Evolutionary conservation across 2,888 invertebrate genomes (phyloP).

Genomic region (Dioctria rufipes): DNA sequence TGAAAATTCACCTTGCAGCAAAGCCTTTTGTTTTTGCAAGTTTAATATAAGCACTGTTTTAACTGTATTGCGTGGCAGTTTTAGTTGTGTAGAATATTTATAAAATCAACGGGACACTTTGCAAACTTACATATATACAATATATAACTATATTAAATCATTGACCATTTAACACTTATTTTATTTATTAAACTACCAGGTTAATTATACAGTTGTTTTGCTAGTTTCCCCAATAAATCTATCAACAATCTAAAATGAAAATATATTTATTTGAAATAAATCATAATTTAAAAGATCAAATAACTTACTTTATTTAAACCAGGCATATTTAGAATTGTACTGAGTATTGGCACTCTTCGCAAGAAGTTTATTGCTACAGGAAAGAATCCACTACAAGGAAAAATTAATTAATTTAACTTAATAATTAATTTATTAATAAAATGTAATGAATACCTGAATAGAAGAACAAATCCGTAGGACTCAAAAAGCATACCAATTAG

Average conservation of each 20-base stretch:
- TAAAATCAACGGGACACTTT: too few relatives aligned
- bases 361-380: slow-evolving; percentile 97
- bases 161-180: too few relatives aligned
- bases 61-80: too few relatives aligned
- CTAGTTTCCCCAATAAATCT: slow-evolving; percentile 17
- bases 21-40: too few relatives aligned
- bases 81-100: too few relatives aligned
- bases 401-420: neutral
- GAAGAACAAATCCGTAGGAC: slow-evolving; percentile 93
- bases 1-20: too few relatives aligned
- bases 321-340: slow-evolving; percentile 90
- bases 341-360: slow-evolving; percentile 92
- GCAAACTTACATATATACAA: too few relatives aligned
- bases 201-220: slow-evolving; percentile 22
- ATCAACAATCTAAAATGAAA: slow-evolving; percentile 26
- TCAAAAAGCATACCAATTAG: slow-evolving; percentile 97
- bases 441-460: slow-evolving; percentile 78
- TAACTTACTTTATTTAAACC: slow-evolving; percentile 85
- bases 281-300: neutral
- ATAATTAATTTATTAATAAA: neutral
- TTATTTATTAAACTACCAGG: too few relatives aligned
- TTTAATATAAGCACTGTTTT: too few relatives aligned
- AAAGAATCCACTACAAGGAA: slow-evolving; percentile 89
- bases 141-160: too few relatives aligned
- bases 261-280: slow-evolving; percentile 6